These are phyloP conservation scores for Achlya flavicornis DNA, from an alignment of 2,888 invertebrate species.

Conservation along the genomic window DNA sequence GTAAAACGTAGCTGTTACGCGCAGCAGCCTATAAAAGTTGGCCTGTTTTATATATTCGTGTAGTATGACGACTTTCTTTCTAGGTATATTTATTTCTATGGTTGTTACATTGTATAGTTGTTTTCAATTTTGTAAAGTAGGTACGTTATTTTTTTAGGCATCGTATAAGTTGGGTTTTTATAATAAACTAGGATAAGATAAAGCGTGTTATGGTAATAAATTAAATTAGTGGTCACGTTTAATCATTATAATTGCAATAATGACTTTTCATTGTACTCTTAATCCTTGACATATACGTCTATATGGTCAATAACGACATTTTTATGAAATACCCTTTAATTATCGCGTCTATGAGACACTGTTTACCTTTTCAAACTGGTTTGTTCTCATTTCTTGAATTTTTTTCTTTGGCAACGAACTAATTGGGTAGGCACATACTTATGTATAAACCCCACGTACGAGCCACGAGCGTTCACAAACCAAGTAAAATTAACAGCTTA, in stretches of 20 bases:
- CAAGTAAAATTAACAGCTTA: slow-evolving; percentile 47
- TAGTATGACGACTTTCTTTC: too few species aligned
- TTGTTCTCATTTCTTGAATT: neutral
- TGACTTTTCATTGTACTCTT: neutral
- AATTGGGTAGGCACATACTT: slow-evolving; percentile 1
- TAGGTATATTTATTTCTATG: too few species aligned
- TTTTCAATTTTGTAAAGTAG: too few species aligned
- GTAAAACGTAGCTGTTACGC: too few species aligned
- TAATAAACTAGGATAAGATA: neutral
- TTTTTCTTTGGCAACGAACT: slow-evolving; percentile 6
- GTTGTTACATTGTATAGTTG: too few species aligned
- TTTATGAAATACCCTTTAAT: slow-evolving; percentile 12
- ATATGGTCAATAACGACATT: slow-evolving; percentile 13
- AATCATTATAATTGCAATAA: neutral
- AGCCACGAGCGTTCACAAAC: slow-evolving; percentile 24
- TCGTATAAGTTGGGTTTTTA: neutral
- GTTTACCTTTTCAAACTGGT: neutral
- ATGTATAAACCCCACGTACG: slow-evolving; percentile 16
- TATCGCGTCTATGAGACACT: neutral
- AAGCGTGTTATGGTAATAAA: neutral
- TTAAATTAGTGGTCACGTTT: neutral
- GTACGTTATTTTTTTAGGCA: too few species aligned
- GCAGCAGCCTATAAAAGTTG: too few species aligned
- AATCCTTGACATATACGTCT: slow-evolving; percentile 10
- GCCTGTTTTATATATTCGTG: too few species aligned